A percentile compares a stretch with the other conserved stretches of the same genome.
Evolutionary conservation across 2,888 invertebrate genomes (phyloP).

Genomic region (Bellardia bayeri): DNA sequence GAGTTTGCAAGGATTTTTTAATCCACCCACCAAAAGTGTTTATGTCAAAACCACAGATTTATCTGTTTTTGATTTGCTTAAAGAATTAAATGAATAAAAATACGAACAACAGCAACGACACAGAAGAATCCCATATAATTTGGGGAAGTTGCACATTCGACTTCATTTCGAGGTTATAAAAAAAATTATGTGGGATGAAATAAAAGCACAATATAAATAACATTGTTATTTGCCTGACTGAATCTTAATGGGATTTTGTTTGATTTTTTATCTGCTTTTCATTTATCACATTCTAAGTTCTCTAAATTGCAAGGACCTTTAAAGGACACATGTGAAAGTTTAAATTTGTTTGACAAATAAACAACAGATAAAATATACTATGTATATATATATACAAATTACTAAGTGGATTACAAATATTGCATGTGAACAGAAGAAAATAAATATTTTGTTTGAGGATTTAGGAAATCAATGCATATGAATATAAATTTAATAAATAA

Average conservation of each 20-base stretch:
- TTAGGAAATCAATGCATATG: no score
- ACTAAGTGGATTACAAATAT: no score
- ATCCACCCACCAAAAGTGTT: slow-evolving; percentile 71
- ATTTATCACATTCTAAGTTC: slow-evolving; percentile 39
- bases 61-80: slow-evolving; percentile 84
- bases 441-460: no score
- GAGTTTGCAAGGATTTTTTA: slow-evolving; percentile 42
- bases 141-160: slow-evolving; percentile 44
- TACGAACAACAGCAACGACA: slow-evolving; percentile 45
- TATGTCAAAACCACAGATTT: slow-evolving; percentile 83
- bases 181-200: slow-evolving; percentile 5
- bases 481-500: no score
- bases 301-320: slow-evolving; percentile 45
- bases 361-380: no score
- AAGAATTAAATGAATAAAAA: slow-evolving; percentile 75
- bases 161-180: slow-evolving; percentile 35
- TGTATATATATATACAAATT: background rate
- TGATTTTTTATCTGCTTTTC: slow-evolving; percentile 64
- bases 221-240: slow-evolving; percentile 69
- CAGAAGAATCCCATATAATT: slow-evolving; percentile 32
- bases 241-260: slow-evolving; percentile 71
- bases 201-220: slow-evolving; percentile 57
- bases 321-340: slow-evolving; percentile 12
- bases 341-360: slow-evolving; percentile 15
- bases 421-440: no score